phyloP scores from a whole-genome alignment of 2,113 vertebrate species.

The Madoqua kirkii region DNA sequence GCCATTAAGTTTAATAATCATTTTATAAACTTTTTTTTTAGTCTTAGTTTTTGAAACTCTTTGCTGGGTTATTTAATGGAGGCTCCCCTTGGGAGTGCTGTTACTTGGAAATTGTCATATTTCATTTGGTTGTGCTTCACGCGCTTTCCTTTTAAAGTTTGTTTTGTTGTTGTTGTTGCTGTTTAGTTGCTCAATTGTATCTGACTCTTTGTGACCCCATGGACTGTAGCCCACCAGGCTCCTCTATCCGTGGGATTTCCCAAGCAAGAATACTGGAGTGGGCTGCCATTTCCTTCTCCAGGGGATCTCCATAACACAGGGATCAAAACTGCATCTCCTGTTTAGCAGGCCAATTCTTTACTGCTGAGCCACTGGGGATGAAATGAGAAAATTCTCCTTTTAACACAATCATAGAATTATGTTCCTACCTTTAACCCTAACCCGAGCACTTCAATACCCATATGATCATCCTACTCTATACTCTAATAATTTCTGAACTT shows the following conservation, averaged over 20 bases:
- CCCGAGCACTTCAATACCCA: background rate
- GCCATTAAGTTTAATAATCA: background rate
- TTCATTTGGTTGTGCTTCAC: background rate
- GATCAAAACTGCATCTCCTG: background rate
- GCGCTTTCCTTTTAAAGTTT: background rate
- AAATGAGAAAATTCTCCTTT: background rate
- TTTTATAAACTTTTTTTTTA: background rate
- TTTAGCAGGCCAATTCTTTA: background rate
- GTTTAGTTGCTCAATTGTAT: background rate
- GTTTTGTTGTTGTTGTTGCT: background rate
- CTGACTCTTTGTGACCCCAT: background rate
- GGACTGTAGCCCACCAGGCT: background rate
- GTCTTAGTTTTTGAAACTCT: background rate
- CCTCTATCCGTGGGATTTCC: background rate
- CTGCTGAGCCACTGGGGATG: background rate
- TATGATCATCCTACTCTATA: background rate
- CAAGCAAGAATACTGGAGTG: background rate
- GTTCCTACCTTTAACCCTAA: background rate
- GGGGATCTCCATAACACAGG: background rate
- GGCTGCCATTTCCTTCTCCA: background rate
- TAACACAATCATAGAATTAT: background rate
- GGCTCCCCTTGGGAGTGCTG: rapidly evolving
- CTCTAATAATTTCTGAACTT: background rate
- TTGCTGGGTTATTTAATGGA: background rate
- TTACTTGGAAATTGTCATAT: background rate